Conservation (phyloP, 2,113 vertebrate species). For the Equus przewalskii region DNA sequence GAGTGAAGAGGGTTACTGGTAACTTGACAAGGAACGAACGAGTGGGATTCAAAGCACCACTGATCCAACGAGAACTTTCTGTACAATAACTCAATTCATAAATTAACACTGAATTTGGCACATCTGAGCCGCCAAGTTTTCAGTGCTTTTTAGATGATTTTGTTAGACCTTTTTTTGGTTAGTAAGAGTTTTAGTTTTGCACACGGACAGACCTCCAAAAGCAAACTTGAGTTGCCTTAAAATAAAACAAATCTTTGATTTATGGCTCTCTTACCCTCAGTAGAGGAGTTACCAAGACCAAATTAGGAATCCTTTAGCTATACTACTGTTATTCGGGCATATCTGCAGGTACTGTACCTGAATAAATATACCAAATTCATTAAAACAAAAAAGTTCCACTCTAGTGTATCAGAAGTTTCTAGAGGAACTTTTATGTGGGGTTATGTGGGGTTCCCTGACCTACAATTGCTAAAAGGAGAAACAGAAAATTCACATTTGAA, state of each 20-base stretch:
- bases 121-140: neutral
- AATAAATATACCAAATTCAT: neutral
- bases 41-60: neutral
- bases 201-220: constrained; percentile 2
- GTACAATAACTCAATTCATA: neutral
- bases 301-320: neutral
- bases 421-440: neutral
- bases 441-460: neutral
- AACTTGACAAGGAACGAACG: constrained; percentile 1
- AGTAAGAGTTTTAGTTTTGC: constrained; percentile 26
- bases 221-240: neutral
- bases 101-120: neutral
- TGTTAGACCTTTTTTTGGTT: neutral
- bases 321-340: neutral
- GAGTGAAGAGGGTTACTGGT: neutral
- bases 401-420: neutral
- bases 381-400: neutral
- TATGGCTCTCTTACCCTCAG: neutral
- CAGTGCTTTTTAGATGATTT: neutral
- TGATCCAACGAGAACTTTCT: constrained; percentile 23
- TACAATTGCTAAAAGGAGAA: neutral
- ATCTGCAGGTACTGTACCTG: neutral
- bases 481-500: neutral
- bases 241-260: constrained; percentile 42
- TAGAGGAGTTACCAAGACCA: neutral